A percentile compares a stretch with the other conserved stretches of the same genome.
Conservation (phyloP, 2,888 invertebrate species). For the Shargacucullia verbasci region DNA sequence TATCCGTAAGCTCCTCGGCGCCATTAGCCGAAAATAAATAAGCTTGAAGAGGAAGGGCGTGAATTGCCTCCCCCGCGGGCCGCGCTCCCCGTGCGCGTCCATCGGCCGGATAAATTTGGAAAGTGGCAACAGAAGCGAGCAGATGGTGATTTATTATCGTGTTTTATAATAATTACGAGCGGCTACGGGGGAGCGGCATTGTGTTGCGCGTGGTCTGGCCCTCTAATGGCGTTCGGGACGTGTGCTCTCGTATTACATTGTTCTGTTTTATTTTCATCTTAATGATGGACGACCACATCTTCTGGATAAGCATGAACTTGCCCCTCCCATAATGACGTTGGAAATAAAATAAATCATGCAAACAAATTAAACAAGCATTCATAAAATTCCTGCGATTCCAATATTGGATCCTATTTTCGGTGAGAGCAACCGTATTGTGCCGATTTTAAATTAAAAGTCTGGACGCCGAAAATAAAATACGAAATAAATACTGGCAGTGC, state of each 20-base stretch:
- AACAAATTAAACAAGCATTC: slow-evolving; percentile 36
- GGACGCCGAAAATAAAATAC: slow-evolving; percentile 59
- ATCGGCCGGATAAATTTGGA: slow-evolving; percentile 79
- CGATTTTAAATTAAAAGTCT: slow-evolving; percentile 42
- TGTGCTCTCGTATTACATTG: slow-evolving; percentile 66
- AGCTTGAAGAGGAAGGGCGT: slow-evolving; percentile 75
- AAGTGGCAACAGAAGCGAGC: slow-evolving; percentile 83
- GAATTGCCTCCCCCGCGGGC: slow-evolving; percentile 67
- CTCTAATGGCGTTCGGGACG: slow-evolving; percentile 69
- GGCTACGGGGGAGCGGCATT: slow-evolving; percentile 72
- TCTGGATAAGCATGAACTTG: slow-evolving; percentile 49
- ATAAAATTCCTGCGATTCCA: slow-evolving; percentile 24
- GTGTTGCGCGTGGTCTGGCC: slow-evolving; percentile 60
- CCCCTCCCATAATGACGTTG: slow-evolving; percentile 26
- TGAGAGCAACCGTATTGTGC: slow-evolving; percentile 34
- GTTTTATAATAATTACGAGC: slow-evolving; percentile 85
- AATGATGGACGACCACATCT: slow-evolving; percentile 63
- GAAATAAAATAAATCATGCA: slow-evolving; percentile 46
- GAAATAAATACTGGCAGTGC: slow-evolving; percentile 60
- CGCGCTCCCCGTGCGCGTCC: slow-evolving; percentile 41
- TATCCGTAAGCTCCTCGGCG: slow-evolving; percentile 79
- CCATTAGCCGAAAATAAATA: slow-evolving; percentile 84
- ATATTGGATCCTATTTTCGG: slow-evolving; percentile 26
- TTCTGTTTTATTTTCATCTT: slow-evolving; percentile 66
- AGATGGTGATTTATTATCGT: slow-evolving; percentile 87